These are phyloP conservation scores for Zaprionus taronus DNA, from an alignment of 1,140 invertebrate genomes.

Conservation along the genomic window DNA sequence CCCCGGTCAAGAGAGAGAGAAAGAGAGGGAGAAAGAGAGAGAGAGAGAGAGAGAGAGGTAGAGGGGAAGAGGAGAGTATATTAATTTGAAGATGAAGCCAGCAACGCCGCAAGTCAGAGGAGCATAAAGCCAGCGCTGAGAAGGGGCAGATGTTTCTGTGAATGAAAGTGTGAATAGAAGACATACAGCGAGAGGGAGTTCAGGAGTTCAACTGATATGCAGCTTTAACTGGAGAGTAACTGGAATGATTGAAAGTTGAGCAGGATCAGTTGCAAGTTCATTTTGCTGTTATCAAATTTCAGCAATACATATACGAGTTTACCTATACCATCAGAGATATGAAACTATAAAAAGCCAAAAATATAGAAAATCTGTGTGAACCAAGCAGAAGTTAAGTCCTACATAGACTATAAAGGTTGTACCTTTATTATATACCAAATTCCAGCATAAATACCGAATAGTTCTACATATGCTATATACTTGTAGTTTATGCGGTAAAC, in stretches of 20 bases:
- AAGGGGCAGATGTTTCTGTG: neutral
- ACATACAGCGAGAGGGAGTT: neutral
- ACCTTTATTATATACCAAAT: too few species aligned
- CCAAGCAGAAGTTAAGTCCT: accelerated
- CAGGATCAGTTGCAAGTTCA: neutral
- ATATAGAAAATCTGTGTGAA: too few species aligned
- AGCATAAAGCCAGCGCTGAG: slow-evolving; percentile 8
- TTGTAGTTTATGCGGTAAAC: too few species aligned
- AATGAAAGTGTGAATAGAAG: neutral
- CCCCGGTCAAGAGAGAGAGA: slow-evolving; percentile 15
- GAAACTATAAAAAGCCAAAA: too few species aligned
- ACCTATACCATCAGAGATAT: too few species aligned
- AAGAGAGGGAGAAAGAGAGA: neutral
- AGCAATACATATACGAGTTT: too few species aligned
- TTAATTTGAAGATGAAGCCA: slow-evolving; percentile 40
- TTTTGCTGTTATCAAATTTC: too few species aligned
- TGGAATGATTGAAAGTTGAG: neutral
- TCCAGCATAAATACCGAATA: too few species aligned
- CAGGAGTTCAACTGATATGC: neutral
- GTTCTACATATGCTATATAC: too few species aligned
- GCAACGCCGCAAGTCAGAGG: slow-evolving; percentile 5
- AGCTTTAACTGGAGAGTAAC: neutral
- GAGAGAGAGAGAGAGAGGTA: neutral
- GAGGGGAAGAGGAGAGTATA: neutral
- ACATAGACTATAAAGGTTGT: too few species aligned